Evolutionary conservation across 2,113 vertebrate genomes (phyloP).

Genomic region (Paradoxurus hermaphroditus): DNA sequence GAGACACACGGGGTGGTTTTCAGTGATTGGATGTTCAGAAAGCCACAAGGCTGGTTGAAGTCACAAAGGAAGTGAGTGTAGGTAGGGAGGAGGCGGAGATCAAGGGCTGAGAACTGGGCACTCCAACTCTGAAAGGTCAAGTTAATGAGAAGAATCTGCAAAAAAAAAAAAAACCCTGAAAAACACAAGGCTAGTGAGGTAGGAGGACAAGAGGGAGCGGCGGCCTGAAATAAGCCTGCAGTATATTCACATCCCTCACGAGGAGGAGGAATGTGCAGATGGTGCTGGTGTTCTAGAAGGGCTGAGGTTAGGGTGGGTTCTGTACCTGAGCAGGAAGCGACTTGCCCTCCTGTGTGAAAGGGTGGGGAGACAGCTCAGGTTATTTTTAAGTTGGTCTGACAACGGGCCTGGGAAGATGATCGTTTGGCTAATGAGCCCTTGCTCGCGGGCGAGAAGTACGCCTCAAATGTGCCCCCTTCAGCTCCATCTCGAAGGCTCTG

Average conservation of each 20-base stretch:
- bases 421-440: conserved; percentile 66
- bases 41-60: background rate
- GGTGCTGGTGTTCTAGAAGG: background rate
- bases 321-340: conserved; percentile 61
- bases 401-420: conserved; percentile 48
- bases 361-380: conserved; percentile 12
- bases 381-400: conserved; percentile 54
- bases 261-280: background rate
- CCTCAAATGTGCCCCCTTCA: conserved; percentile 55
- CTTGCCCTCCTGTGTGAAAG: conserved; percentile 24
- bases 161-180: background rate
- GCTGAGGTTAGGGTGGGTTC: conserved; percentile 44
- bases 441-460: background rate
- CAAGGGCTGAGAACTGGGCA: background rate
- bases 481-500: background rate
- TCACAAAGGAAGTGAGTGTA: background rate
- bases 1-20: background rate
- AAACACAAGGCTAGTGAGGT: background rate
- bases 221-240: background rate
- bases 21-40: background rate
- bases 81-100: background rate
- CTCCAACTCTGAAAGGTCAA: background rate
- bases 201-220: background rate
- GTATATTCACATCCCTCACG: background rate
- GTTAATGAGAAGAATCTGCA: background rate